Conservation (phyloP, 2,113 vertebrate species). For the Hemicordylus capensis region DNA sequence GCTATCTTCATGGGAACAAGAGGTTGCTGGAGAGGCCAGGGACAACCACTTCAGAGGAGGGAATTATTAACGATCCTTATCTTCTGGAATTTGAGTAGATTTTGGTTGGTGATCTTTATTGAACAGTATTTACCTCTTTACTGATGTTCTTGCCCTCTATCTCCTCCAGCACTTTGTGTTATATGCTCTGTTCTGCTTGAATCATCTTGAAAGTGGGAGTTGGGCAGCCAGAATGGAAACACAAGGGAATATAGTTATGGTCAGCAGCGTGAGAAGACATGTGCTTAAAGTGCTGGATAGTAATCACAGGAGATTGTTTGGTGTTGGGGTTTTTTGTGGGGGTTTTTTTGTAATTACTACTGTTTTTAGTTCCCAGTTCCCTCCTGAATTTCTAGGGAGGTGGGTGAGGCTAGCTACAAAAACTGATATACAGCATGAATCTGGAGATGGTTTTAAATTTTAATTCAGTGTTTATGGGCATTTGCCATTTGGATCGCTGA, state of each 20-base stretch:
- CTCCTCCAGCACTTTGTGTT: conserved; percentile 50
- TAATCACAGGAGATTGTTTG: conserved; percentile 57
- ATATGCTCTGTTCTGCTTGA: conserved; percentile 57
- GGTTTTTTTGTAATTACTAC: conserved; percentile 49
- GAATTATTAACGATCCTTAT: conserved; percentile 76
- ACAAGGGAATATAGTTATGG: conserved; percentile 55
- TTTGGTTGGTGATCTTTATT: conserved; percentile 66
- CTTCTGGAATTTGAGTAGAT: conserved; percentile 71
- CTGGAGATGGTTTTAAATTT: neutral
- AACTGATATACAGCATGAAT: neutral
- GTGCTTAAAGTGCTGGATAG: conserved; percentile 55
- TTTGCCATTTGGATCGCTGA: neutral
- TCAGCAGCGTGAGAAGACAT: conserved; percentile 51
- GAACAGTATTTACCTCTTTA: conserved; percentile 65
- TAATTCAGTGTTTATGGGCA: neutral
- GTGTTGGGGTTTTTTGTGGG: no score
- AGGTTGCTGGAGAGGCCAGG: conserved; percentile 63
- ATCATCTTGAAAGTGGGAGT: conserved; percentile 46
- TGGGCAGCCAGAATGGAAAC: conserved; percentile 33
- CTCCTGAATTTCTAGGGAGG: conserved; percentile 39
- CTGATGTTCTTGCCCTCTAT: conserved; percentile 62
- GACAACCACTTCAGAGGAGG: conserved; percentile 56
- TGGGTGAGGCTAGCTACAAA: conserved; percentile 16
- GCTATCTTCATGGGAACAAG: conserved; percentile 70
- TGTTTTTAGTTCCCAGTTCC: conserved; percentile 37